Evolutionary conservation across 2,113 vertebrate genomes (phyloP).

Genomic region (Gobius niger): DNA sequence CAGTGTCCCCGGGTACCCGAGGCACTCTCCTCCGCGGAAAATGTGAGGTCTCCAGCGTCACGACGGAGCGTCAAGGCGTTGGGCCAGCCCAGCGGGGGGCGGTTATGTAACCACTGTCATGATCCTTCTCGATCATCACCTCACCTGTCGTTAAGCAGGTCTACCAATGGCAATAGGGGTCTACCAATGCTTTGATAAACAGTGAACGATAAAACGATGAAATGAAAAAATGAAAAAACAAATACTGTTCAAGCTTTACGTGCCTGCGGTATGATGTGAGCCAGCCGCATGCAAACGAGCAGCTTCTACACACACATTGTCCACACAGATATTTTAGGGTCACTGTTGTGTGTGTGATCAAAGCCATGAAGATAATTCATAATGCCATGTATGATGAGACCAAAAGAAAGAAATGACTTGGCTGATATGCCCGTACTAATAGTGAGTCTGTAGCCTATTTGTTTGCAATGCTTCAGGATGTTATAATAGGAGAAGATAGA

Average conservation of each 20-base stretch:
- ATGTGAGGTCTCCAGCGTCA: constrained; percentile 55
- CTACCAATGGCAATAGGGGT: background rate
- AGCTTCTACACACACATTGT: constrained; percentile 23
- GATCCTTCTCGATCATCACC: constrained; percentile 3
- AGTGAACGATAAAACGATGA: no score
- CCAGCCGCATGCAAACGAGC: constrained; percentile 32
- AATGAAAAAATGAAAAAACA: no score
- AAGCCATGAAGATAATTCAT: no score
- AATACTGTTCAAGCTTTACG: no score
- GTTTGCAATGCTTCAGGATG: no score
- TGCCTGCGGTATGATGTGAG: background rate
- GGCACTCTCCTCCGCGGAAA: constrained; percentile 49
- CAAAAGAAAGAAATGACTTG: no score
- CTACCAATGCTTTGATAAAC: background rate
- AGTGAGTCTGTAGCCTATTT: no score
- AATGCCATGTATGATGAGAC: no score
- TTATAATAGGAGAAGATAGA: no score
- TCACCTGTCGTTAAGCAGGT: background rate
- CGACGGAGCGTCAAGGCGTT: constrained; percentile 50
- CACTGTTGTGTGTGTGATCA: no score
- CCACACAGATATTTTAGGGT: no score
- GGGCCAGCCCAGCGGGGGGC: constrained; percentile 34
- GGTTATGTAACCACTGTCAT: constrained; percentile 43
- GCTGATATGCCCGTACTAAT: no score
- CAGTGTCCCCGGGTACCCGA: constrained; percentile 17